phyloP scores from a whole-genome alignment of 2,113 vertebrate genomes.

The Sitta europaea region DNA sequence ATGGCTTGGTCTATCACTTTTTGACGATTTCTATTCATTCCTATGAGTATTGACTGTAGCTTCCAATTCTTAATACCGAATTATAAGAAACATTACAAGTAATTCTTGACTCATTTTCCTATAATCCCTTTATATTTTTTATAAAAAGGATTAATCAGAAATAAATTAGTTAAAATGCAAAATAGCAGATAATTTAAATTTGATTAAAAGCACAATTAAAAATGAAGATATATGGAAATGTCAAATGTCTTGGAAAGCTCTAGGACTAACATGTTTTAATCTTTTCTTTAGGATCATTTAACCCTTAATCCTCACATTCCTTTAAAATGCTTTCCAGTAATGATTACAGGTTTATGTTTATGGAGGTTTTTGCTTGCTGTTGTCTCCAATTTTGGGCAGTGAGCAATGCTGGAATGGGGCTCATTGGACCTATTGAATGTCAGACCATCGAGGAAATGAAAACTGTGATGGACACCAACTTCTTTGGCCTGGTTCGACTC shows the following conservation, averaged over 20 bases:
- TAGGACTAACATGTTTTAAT: neutral
- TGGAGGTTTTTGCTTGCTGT: neutral
- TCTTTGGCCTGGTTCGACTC: slow-evolving; percentile 83
- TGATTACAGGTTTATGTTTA: neutral
- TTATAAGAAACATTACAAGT: neutral
- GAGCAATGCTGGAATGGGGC: slow-evolving; percentile 85
- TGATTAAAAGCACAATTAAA: neutral
- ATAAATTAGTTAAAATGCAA: neutral
- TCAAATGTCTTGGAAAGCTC: neutral
- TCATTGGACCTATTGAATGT: slow-evolving; percentile 86
- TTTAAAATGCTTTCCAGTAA: neutral
- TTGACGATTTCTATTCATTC: neutral
- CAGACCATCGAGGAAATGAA: slow-evolving; percentile 84
- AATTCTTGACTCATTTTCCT: neutral
- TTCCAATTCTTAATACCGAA: neutral
- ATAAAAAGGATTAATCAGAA: neutral
- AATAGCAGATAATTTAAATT: neutral
- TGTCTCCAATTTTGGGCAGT: slow-evolving; percentile 64
- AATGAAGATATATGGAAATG: neutral
- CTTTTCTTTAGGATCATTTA: neutral
- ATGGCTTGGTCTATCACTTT: neutral
- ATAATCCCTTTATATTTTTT: neutral
- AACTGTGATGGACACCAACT: slow-evolving; percentile 87
- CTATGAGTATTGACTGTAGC: neutral
- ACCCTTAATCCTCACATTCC: neutral